Evolutionary conservation across 2,113 vertebrate species (phyloP).

Genomic region (Cynoglossus semilaevis): DNA sequence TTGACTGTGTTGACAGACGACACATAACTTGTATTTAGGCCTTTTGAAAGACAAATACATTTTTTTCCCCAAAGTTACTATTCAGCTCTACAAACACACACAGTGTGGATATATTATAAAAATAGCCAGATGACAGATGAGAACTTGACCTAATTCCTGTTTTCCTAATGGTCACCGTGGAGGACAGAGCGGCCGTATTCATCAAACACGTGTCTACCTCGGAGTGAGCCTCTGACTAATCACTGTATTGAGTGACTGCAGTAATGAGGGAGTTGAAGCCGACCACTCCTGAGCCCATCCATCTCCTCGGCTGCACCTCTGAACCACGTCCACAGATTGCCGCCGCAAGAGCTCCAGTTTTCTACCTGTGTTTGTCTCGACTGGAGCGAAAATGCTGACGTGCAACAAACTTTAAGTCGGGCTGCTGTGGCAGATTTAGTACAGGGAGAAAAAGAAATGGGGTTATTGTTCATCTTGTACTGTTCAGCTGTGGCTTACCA

Average conservation of each 20-base stretch:
- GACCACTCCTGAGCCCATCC: slow-evolving; percentile 20
- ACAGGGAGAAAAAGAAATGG: neutral
- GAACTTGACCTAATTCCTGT: slow-evolving; percentile 9
- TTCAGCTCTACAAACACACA: too few species aligned
- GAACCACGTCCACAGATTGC: slow-evolving; percentile 27
- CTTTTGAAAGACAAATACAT: too few species aligned
- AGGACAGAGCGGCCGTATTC: neutral
- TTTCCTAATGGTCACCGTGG: slow-evolving; percentile 6
- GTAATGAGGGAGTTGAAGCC: slow-evolving; percentile 1
- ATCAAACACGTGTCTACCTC: slow-evolving; percentile 15
- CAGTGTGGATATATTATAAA: too few species aligned
- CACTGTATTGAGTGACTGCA: slow-evolving; percentile 16
- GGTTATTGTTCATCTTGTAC: slow-evolving; percentile 28
- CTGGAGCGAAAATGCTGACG: slow-evolving; percentile 25
- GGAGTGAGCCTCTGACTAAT: slow-evolving; percentile 29
- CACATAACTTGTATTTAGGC: too few species aligned
- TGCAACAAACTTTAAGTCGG: slow-evolving; percentile 26
- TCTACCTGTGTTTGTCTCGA: slow-evolving; percentile 23
- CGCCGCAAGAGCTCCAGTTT: slow-evolving; percentile 13
- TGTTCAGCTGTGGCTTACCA: slow-evolving; percentile 15
- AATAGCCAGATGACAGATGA: neutral
- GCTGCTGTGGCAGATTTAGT: slow-evolving; percentile 6
- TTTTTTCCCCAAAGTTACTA: neutral
- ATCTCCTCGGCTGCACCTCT: slow-evolving; percentile 19
- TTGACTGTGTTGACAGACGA: too few species aligned